These are phyloP conservation scores for Poeciliopsis paucimaculata DNA, from an alignment of 2,797 vertebrate genomes.

Conservation along the genomic window DNA sequence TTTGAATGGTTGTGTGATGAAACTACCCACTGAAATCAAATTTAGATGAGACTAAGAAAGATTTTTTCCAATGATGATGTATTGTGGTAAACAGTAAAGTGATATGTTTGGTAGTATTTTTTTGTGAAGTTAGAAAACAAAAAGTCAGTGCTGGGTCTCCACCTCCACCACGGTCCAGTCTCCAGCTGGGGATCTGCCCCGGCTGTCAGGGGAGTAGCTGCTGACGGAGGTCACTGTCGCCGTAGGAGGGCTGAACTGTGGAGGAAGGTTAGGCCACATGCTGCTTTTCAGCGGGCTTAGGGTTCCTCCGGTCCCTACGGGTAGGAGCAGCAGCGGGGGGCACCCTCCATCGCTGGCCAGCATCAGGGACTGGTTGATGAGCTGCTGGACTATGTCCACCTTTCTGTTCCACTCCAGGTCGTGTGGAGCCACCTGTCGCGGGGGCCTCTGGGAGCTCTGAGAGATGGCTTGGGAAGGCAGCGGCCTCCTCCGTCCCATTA, in stretches of 20 bases:
- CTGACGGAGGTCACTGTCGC: conserved; percentile 90
- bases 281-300: conserved; percentile 85
- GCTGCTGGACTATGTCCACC: conserved; percentile 88
- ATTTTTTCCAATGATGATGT: not conserved
- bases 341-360: conserved; percentile 75
- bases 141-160: conserved; percentile 86
- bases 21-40: not conserved
- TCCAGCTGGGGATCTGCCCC: conserved; percentile 80
- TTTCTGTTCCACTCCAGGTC: conserved; percentile 79
- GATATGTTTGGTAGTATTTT: not conserved
- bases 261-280: conserved; percentile 87
- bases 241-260: conserved; percentile 81
- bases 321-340: conserved; percentile 78
- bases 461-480: not conserved
- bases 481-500: conserved; percentile 28
- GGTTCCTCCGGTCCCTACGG: conserved; percentile 72
- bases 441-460: conserved; percentile 42
- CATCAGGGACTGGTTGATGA: conserved; percentile 88
- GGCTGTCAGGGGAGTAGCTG: conserved; percentile 88
- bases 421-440: conserved; percentile 50
- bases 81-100: not conserved
- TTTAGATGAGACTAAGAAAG: not conserved
- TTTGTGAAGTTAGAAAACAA: too few relatives aligned
- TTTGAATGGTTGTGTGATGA: not conserved
- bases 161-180: conserved; percentile 94